phyloP scores from a whole-genome alignment of 2,888 invertebrate genomes.

The Heliothis peltigera region DNA sequence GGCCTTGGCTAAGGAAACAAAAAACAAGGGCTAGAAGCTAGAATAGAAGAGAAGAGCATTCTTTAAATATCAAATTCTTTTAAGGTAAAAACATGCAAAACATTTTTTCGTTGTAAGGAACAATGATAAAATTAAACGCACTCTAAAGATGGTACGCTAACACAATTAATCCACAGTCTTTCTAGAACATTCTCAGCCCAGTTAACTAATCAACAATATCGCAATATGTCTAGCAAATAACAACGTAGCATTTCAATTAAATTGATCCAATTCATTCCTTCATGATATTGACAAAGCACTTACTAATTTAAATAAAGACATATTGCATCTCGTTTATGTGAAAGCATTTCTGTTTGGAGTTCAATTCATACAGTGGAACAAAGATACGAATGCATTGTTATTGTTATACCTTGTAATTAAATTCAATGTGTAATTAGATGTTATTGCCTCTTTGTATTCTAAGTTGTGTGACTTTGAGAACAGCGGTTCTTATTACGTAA shows the following conservation, averaged over 20 bases:
- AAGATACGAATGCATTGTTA: conserved; percentile 43
- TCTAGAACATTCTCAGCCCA: background rate
- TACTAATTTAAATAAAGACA: background rate
- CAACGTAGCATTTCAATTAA: background rate
- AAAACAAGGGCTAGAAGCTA: no score
- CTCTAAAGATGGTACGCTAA: no score
- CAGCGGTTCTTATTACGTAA: conserved; percentile 15
- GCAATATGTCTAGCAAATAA: background rate
- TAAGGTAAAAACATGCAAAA: no score
- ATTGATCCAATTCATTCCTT: background rate
- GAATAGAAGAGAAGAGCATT: no score
- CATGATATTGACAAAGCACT: background rate
- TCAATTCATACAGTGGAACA: conserved; percentile 21
- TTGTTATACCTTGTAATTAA: conserved; percentile 46
- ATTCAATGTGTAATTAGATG: conserved; percentile 54
- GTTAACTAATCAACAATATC: background rate
- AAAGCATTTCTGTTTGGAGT: conserved; percentile 24
- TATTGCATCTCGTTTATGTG: background rate
- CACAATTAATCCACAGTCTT: no score
- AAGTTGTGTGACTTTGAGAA: conserved; percentile 22
- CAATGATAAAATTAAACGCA: no score
- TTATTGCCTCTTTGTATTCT: conserved; percentile 50
- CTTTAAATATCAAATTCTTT: no score
- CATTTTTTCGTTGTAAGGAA: no score
- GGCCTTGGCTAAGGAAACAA: no score